Conservation (phyloP, 2,888 invertebrate genomes). For the Doris montereyensis region DNA sequence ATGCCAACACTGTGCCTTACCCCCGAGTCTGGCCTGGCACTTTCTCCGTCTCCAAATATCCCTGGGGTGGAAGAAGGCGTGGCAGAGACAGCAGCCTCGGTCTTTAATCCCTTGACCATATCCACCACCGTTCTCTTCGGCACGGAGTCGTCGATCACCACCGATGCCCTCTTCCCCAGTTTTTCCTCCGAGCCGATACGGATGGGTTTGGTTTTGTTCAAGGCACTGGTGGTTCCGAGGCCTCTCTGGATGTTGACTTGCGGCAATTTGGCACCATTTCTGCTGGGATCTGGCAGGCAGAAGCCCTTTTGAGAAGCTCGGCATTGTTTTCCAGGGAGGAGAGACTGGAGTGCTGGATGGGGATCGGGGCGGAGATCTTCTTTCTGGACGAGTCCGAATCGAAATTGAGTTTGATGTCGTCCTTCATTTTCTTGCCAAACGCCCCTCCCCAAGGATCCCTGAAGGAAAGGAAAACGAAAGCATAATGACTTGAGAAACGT, state of each 20-base stretch:
- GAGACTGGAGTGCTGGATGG: constrained; percentile 49
- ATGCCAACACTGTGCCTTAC: background rate
- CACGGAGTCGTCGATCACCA: background rate
- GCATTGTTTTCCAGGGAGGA: constrained; percentile 47
- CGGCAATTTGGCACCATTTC: background rate
- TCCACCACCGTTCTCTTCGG: background rate
- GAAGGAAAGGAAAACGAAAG: constrained; percentile 46
- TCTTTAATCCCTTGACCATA: background rate
- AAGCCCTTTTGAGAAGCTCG: constrained; percentile 36
- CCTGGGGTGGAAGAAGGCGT: background rate
- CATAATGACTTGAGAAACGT: too few relatives aligned
- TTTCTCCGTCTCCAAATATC: background rate
- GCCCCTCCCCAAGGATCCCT: constrained; percentile 69
- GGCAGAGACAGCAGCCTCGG: background rate
- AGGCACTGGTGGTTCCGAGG: background rate
- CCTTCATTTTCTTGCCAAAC: constrained; percentile 65
- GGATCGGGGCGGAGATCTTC: constrained; percentile 52
- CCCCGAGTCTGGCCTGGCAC: background rate
- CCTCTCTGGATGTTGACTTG: background rate
- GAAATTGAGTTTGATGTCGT: constrained; percentile 55
- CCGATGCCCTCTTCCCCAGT: background rate
- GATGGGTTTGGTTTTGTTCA: background rate
- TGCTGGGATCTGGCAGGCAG: background rate
- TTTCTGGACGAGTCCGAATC: constrained; percentile 50
- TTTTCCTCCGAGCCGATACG: background rate